Evolutionary conservation across 2,797 vertebrate genomes (phyloP).

Genomic region (Nannoperca obscura): DNA sequence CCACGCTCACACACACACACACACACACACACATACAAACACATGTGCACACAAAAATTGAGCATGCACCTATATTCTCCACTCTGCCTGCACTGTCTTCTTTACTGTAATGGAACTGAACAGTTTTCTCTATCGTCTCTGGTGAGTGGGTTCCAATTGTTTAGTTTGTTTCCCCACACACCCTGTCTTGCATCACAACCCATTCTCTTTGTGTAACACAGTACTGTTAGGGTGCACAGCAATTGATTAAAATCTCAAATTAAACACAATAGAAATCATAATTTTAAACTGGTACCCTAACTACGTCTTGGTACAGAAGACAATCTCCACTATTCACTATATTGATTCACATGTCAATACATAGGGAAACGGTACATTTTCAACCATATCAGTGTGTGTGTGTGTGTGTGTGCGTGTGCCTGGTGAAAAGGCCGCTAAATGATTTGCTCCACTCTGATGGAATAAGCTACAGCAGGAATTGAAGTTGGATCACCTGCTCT

Average conservation of each 20-base stretch:
- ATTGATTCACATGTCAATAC: too few relatives aligned
- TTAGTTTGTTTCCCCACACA: not conserved
- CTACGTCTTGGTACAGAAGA: too few relatives aligned
- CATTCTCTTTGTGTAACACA: conserved; percentile 17
- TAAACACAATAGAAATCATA: not conserved
- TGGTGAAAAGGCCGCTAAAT: too few relatives aligned
- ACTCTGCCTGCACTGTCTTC: conserved; percentile 8
- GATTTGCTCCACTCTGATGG: not conserved
- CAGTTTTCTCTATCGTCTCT: conserved; percentile 26
- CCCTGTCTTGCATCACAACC: not conserved
- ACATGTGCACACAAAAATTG: not conserved
- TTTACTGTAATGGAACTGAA: conserved; percentile 28
- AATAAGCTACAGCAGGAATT: too few relatives aligned
- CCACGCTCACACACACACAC: not conserved
- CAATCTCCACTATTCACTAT: too few relatives aligned
- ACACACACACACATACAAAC: too few relatives aligned
- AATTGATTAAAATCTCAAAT: not conserved
- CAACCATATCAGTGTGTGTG: too few relatives aligned
- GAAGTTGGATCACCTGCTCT: not conserved
- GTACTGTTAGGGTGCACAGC: not conserved
- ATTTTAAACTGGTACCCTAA: too few relatives aligned
- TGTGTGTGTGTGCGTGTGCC: too few relatives aligned
- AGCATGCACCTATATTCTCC: conserved; percentile 8
- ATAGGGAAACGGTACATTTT: too few relatives aligned
- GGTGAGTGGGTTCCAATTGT: conserved; percentile 24